Conservation (phyloP, 2,888 invertebrate species). For the Bursaphelenchus okinawaensis region DNA sequence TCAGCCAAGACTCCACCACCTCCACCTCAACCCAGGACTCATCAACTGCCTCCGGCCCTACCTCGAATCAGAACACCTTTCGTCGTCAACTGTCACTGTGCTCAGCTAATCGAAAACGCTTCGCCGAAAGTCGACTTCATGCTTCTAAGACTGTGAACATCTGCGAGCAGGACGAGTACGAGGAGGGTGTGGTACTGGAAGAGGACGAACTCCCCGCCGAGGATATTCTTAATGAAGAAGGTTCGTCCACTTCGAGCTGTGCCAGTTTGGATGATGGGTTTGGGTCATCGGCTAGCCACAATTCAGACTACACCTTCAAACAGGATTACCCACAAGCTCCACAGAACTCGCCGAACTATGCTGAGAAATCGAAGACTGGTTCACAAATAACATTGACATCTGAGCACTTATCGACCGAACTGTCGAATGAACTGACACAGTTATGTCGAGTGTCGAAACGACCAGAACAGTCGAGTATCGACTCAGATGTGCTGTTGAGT, state of each 20-base stretch:
- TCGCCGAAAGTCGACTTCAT: not conserved
- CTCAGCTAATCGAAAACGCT: constrained; percentile 5
- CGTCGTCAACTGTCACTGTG: constrained; percentile 2
- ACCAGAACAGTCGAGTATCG: not conserved
- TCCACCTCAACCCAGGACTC: constrained; percentile 1
- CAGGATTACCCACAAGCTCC: not conserved
- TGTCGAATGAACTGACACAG: not conserved
- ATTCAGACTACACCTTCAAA: not conserved
- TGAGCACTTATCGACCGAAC: not conserved
- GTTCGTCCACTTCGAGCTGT: constrained; percentile 13
- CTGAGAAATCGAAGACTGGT: not conserved
- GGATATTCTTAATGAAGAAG: not conserved
- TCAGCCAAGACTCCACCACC: constrained; percentile 11
- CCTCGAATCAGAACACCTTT: not conserved
- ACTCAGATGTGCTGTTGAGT: not conserved
- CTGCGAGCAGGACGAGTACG: not conserved
- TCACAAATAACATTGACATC: not conserved
- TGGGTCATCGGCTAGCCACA: constrained; percentile 17
- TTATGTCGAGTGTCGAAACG: not conserved
- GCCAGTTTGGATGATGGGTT: constrained; percentile 24
- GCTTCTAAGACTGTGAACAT: not conserved
- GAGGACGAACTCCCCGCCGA: not conserved
- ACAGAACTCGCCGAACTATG: not conserved
- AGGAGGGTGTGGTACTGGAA: not conserved
- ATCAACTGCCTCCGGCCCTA: not conserved